A percentile compares a stretch with the other conserved stretches of the same genome.
Evolutionary conservation across 2,797 vertebrate species (phyloP).

Genomic region (Orientallactaga sibirica): DNA sequence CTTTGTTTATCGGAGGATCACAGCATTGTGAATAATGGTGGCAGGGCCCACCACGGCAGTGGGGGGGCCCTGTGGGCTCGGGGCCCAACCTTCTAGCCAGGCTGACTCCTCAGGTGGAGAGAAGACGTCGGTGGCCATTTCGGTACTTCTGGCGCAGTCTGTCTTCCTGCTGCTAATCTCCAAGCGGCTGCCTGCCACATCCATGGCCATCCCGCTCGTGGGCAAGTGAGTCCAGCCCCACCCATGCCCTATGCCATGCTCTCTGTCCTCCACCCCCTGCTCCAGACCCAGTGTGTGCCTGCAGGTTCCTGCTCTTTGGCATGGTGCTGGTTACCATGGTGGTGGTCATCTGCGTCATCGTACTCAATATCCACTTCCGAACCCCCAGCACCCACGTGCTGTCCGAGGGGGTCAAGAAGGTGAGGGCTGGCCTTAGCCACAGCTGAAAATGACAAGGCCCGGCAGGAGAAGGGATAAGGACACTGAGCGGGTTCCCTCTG

Average conservation of each 20-base stretch:
- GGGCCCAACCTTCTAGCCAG: neutral
- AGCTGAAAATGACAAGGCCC: neutral
- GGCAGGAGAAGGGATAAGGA: accelerated
- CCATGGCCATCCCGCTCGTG: conserved; percentile 95
- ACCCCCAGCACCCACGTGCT: conserved; percentile 97
- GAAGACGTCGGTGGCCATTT: conserved; percentile 98
- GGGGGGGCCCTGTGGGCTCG: neutral
- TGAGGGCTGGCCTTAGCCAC: conserved; percentile 66
- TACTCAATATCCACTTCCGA: conserved; percentile 97
- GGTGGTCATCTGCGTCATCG: conserved; percentile 94
- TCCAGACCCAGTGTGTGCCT: neutral
- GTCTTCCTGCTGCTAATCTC: conserved; percentile 98
- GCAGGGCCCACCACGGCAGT: neutral
- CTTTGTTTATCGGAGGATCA: neutral
- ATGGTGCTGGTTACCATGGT: conserved; percentile 96
- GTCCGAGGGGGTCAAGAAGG: conserved; percentile 94
- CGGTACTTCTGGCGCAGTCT: conserved; percentile 96
- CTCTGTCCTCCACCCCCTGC: neutral
- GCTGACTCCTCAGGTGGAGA: conserved; percentile 92
- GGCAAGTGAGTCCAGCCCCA: conserved; percentile 91
- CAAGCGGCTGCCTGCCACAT: conserved; percentile 95
- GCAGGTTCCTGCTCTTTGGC: conserved; percentile 97
- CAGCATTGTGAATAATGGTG: neutral
- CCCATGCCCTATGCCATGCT: accelerated
- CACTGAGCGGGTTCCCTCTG: accelerated